Percentiles rank a stretch among this genome's conserved stretches.
Evolutionary conservation across 2,797 vertebrate species (phyloP).

Genomic region (Enteromius paludinosus): DNA sequence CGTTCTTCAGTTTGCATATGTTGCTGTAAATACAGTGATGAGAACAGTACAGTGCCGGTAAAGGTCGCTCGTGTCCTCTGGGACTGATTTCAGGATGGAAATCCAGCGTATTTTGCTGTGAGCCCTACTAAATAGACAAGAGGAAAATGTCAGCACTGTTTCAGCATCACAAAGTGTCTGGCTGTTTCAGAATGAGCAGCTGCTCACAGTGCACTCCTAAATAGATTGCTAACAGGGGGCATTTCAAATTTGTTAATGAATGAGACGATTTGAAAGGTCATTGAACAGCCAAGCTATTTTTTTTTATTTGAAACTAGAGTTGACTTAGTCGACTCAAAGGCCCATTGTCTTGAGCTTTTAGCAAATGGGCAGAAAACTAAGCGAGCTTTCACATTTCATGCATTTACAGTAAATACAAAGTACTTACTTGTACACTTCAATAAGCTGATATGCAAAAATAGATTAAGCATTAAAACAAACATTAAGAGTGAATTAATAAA

Average conservation of each 20-base stretch:
- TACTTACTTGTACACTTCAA: neutral
- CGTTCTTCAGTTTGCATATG: neutral
- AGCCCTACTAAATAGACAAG: slow-evolving; percentile 9
- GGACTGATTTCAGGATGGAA: slow-evolving; percentile 3
- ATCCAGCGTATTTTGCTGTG: neutral
- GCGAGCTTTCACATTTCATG: neutral
- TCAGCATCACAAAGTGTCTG: slow-evolving; percentile 27
- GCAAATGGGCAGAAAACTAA: neutral
- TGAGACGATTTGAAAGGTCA: slow-evolving; percentile 30
- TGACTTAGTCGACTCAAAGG: slow-evolving; percentile 13
- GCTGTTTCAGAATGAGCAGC: slow-evolving; percentile 30
- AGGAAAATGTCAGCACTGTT: slow-evolving; percentile 32
- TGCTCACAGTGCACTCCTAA: slow-evolving; percentile 16
- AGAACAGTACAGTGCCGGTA: neutral
- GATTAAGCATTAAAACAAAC: neutral
- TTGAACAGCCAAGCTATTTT: slow-evolving; percentile 18
- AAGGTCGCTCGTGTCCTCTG: slow-evolving; percentile 16
- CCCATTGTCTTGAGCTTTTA: slow-evolving; percentile 18
- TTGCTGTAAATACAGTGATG: neutral
- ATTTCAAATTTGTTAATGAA: slow-evolving; percentile 37
- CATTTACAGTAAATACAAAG: neutral
- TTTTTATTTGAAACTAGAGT: slow-evolving; percentile 6
- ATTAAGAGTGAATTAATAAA: neutral
- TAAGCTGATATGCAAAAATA: neutral
- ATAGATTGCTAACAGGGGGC: neutral